phyloP scores from a whole-genome alignment of 2,113 vertebrate species.

The Actinemys pallida region DNA sequence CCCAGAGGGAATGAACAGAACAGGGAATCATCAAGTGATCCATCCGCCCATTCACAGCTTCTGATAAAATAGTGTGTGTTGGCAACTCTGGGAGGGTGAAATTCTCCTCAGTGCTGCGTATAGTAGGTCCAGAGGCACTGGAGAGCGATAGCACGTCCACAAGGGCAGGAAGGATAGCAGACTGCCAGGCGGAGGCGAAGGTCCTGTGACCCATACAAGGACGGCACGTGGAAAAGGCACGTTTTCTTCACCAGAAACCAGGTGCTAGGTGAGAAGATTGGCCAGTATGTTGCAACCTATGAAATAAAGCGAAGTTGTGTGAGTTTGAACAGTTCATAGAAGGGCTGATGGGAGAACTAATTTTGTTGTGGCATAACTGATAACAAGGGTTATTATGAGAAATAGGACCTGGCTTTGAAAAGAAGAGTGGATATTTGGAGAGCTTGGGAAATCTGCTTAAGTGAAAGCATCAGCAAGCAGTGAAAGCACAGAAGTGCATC shows the following conservation, averaged over 20 bases:
- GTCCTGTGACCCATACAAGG: neutral
- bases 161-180: neutral
- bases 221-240: neutral
- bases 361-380: neutral
- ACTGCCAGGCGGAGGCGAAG: neutral
- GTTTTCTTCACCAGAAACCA: neutral
- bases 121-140: neutral
- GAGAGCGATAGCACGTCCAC: too few species aligned
- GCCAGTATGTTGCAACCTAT: neutral
- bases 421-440: neutral
- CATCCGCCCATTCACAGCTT: too few species aligned
- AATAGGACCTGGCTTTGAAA: neutral
- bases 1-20: too few species aligned
- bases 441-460: neutral
- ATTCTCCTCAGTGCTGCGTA: neutral
- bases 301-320: neutral
- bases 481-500: neutral
- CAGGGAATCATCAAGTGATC: too few species aligned
- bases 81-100: neutral
- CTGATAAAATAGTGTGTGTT: neutral
- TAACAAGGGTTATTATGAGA: accelerated
- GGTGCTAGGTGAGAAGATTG: neutral
- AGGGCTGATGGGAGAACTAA: neutral
- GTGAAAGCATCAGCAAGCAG: accelerated
- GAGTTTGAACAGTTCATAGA: neutral